Percentiles rank a stretch among this genome's conserved stretches.
phyloP scores from a whole-genome alignment of 2,797 vertebrate genomes.

The Macrochelys suwanniensis region DNA sequence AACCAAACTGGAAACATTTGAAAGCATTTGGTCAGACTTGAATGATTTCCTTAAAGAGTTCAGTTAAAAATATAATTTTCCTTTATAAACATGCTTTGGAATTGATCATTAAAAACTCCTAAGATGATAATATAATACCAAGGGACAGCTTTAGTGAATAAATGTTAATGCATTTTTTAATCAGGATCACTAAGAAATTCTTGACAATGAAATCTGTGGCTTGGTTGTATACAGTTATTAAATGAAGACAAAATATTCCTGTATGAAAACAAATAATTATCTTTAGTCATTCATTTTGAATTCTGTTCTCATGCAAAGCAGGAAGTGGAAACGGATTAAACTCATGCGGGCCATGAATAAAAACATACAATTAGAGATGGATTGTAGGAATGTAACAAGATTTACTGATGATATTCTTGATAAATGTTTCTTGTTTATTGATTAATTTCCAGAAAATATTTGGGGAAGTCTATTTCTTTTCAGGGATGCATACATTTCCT shows the following conservation, averaged over 20 bases:
- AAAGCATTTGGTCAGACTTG: conserved; percentile 3
- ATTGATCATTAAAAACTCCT: not conserved
- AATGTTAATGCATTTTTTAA: not conserved
- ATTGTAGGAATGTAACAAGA: not conserved
- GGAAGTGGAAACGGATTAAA: not conserved
- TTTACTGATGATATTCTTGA: not conserved
- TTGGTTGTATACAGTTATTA: not conserved
- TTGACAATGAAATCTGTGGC: not conserved
- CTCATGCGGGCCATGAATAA: not conserved
- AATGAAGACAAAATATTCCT: not conserved
- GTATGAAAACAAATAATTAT: not conserved
- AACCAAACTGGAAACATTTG: not conserved
- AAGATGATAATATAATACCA: not conserved
- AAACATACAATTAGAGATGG: not conserved
- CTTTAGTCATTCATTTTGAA: not conserved
- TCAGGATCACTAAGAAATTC: not conserved
- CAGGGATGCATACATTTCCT: not conserved
- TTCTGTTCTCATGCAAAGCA: not conserved
- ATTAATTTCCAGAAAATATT: not conserved
- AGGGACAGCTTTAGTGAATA: not conserved
- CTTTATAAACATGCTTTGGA: not conserved
- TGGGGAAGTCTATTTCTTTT: not conserved
- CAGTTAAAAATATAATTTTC: conserved; percentile 3
- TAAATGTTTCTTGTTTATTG: not conserved
- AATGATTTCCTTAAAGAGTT: not conserved